Conservation (phyloP, 2,113 vertebrate species). For the Caretta caretta region DNA sequence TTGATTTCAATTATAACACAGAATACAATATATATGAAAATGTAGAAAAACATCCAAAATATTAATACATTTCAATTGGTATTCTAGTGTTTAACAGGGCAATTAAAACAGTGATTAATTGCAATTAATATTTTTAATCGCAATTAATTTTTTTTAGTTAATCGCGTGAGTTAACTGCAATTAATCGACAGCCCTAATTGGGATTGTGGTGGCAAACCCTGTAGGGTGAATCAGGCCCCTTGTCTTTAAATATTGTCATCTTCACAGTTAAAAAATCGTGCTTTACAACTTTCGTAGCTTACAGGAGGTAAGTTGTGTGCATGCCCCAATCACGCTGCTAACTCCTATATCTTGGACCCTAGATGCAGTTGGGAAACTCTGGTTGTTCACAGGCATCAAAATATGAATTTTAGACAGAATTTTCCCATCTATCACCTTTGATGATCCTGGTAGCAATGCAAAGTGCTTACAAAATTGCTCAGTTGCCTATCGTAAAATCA, state of each 20-base stretch:
- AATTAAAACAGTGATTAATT: no score
- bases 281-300: background rate
- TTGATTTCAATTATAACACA: no score
- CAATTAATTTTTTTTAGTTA: no score
- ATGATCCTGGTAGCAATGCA: background rate
- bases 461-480: background rate
- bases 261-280: background rate
- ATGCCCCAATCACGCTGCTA: background rate
- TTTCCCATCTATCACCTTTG: background rate
- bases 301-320: accelerated
- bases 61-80: no score
- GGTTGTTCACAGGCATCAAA: background rate
- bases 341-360: background rate
- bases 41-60: no score
- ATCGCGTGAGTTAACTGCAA: no score
- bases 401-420: background rate
- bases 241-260: background rate
- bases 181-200: no score
- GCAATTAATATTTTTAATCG: no score
- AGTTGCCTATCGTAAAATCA: background rate
- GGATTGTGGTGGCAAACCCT: background rate
- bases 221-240: background rate
- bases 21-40: no score
- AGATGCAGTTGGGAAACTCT: background rate
- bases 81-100: no score